Conservation (phyloP, 1,140 invertebrate species). For the Tetramorium alpestre region DNA sequence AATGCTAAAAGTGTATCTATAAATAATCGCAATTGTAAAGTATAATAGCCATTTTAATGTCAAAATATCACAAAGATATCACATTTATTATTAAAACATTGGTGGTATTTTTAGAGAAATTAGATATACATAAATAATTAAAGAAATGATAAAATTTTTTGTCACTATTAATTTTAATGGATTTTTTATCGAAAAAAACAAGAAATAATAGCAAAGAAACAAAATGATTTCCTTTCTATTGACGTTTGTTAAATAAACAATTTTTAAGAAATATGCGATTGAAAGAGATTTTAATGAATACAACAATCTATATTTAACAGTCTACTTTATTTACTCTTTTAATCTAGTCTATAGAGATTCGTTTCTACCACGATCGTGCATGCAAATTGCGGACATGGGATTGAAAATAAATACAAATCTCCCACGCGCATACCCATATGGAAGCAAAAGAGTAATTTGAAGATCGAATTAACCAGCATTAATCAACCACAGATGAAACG, state of each 20-base stretch:
- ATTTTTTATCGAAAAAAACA: neutral
- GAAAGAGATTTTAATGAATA: neutral
- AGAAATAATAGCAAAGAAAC: neutral
- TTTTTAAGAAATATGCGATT: neutral
- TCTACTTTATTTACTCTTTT: neutral
- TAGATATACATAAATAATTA: neutral
- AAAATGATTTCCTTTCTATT: neutral
- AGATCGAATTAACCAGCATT: constrained; percentile 8
- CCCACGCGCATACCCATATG: neutral
- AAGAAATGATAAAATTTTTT: neutral
- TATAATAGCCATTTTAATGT: too few relatives aligned
- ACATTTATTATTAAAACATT: neutral
- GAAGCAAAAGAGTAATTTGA: neutral
- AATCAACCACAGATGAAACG: neutral
- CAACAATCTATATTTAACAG: neutral
- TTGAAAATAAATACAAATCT: neutral
- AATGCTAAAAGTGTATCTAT: neutral
- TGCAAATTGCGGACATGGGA: neutral
- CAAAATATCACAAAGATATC: neutral
- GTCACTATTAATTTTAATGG: neutral
- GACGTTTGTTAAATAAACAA: neutral
- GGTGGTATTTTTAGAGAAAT: neutral
- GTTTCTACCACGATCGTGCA: neutral
- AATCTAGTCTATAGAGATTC: neutral
- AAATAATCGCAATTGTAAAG: neutral